Percentiles rank a stretch among this genome's conserved stretches.
Conservation (phyloP, 1,140 invertebrate genomes). For the Zaprionus africanus region DNA sequence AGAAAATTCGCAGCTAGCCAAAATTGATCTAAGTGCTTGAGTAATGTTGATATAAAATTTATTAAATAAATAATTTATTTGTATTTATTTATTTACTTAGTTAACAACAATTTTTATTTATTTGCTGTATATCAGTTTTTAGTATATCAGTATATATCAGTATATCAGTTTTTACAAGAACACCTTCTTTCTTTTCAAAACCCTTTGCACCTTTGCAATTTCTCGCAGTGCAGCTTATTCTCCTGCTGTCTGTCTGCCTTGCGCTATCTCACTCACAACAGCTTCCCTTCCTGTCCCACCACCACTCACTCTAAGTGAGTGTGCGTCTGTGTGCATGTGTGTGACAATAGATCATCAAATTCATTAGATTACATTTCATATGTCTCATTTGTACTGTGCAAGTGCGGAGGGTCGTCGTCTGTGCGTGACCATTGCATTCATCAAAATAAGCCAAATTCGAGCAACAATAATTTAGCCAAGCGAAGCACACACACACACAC, state of each 20-base stretch:
- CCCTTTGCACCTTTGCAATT: not conserved
- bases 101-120: no score
- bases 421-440: slow-evolving; percentile 67
- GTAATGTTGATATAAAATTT: no score
- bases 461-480: slow-evolving; percentile 40
- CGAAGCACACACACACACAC: slow-evolving; percentile 15
- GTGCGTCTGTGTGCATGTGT: slow-evolving; percentile 5
- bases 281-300: not conserved
- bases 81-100: no score
- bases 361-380: slow-evolving; percentile 81
- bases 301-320: not conserved
- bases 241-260: not conserved
- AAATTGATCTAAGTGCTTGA: no score
- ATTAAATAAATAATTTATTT: no score
- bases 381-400: slow-evolving; percentile 58
- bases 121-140: no score
- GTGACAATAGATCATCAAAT: slow-evolving; percentile 80
- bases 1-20: no score
- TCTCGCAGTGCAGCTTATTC: slow-evolving; percentile 1
- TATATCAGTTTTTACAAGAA: no score
- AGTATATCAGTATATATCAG: no score
- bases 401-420: slow-evolving; percentile 7
- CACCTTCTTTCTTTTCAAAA: not conserved
- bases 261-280: not conserved
- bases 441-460: slow-evolving; percentile 62